phyloP scores from a whole-genome alignment of 30 jellyfish, hydroid and myxozoan species.

The Clytia hemisphaerica region DNA sequence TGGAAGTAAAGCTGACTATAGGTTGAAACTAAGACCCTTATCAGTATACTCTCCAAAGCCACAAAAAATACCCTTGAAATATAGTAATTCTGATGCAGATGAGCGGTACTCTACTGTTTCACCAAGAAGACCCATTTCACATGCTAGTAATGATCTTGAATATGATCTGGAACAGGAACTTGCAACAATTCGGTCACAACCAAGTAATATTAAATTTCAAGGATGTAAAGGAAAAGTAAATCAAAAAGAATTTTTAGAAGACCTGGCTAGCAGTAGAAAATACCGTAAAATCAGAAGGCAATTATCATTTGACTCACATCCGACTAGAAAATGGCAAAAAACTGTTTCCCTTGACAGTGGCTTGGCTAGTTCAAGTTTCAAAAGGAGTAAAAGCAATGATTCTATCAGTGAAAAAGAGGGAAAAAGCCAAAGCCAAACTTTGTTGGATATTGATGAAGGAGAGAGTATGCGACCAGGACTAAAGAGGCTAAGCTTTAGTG shows the following conservation, averaged over 20 bases:
- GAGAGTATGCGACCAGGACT: not conserved
- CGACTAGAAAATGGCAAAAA: conserved; percentile 39
- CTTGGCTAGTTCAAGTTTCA: conserved; percentile 9
- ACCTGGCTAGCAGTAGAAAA: conserved; percentile 21
- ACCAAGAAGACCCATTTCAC: conserved; percentile 33
- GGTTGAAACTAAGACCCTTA: conserved; percentile 24
- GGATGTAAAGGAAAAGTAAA: conserved; percentile 48
- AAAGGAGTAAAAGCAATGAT: conserved; percentile 1
- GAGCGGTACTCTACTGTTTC: not conserved
- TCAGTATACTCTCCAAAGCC: conserved; percentile 53
- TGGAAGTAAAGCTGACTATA: conserved; percentile 28
- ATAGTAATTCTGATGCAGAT: not conserved
- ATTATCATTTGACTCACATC: conserved; percentile 86
- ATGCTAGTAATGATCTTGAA: conserved; percentile 69
- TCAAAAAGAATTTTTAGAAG: conserved; percentile 39
- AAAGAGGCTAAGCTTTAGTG: not conserved
- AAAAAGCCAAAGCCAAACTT: conserved; percentile 14
- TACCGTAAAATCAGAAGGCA: conserved; percentile 37
- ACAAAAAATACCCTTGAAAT: not conserved
- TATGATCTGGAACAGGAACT: conserved; percentile 67
- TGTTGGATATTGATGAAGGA: conserved; percentile 7
- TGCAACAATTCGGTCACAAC: conserved; percentile 56
- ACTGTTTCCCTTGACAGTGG: conserved; percentile 45
- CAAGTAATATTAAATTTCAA: conserved; percentile 58
- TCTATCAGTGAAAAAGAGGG: not conserved